A percentile compares a stretch with the other conserved stretches of the same genome.
These are phyloP conservation scores for Trachops cirrhosus DNA, from an alignment of 2,797 vertebrate genomes.

Conservation along the genomic window DNA sequence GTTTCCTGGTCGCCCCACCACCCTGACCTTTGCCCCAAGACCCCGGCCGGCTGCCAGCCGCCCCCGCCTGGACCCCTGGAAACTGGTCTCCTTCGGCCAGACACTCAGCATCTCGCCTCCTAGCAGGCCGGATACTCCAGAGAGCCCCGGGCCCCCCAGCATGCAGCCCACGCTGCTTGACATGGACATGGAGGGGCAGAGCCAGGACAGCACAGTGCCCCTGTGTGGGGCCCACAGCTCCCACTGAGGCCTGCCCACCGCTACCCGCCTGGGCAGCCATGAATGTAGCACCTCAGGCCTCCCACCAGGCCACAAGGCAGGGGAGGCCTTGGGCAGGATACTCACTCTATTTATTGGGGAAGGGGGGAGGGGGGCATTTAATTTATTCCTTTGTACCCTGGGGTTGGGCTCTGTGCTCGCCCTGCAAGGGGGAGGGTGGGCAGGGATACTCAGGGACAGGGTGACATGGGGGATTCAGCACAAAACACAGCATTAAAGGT, in stretches of 20 bases:
- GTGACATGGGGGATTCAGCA: conserved; percentile 61
- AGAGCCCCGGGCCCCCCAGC: conserved; percentile 59
- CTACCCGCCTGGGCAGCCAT: conserved; percentile 63
- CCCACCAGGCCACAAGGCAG: conserved; percentile 6
- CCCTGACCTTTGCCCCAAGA: conserved; percentile 90
- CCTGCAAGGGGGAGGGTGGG: conserved; percentile 44
- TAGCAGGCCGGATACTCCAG: conserved; percentile 83
- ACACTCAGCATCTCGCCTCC: conserved; percentile 89
- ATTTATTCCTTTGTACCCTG: conserved; percentile 75
- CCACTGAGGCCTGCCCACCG: conserved; percentile 29
- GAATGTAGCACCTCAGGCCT: conserved; percentile 75
- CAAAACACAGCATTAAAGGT: conserved; percentile 73
- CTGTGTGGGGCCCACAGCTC: conserved; percentile 82
- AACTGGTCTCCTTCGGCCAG: conserved; percentile 88
- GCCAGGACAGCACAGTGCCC: conserved; percentile 88
- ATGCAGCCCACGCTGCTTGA: conserved; percentile 88
- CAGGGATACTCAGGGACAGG: conserved; percentile 77
- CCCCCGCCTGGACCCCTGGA: conserved; percentile 90
- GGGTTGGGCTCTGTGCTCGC: conserved; percentile 36
- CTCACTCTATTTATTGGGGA: conserved; percentile 76
- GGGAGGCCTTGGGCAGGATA: conserved; percentile 60
- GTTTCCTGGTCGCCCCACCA: conserved; percentile 90
- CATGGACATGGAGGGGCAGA: conserved; percentile 94
- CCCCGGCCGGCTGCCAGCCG: conserved; percentile 88
- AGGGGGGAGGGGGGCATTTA: conserved; percentile 54